Base-by-base conservation (phyloP, 2,113 vertebrate species). In the Daboia siamensis region DNA sequence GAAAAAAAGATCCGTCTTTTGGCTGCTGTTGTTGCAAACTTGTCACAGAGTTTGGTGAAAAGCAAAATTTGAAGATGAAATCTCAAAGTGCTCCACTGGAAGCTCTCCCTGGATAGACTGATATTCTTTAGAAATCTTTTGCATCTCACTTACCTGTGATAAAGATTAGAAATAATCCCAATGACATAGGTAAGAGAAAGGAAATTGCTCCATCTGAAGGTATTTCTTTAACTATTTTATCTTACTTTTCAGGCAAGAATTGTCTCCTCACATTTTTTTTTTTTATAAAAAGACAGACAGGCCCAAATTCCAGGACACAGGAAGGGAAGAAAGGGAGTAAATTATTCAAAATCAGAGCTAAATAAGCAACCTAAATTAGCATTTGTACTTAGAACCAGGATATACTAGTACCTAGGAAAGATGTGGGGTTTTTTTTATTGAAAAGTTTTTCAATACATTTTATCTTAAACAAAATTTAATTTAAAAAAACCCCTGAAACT, bases 1-100 rank as follows among this genome's bases (percentile, higher is more conserved):
- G 23, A 69, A 69, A 85, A 86, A 90, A 90, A 93, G 69, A 64
- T 92, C 92, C 88, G 90, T 24, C 4, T 0, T 46, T 93, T 90
- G 64, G 59, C 64, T 52, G 61, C 29, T 90, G 48, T 52, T 52
- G 48, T 90, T 90, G 87, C 89, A 91, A 51, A 64, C 90, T 52
- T 26, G 44, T 24, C n/a, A 88, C 54, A 33, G 90, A 90, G 57
- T 86, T 90, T 86, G 89, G 74, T 84, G 74, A 86, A 39, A 86
- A 90, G 80, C 74, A 44, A 57, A 86, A 86, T 64, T 92, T 46
- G 12, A 17, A 44, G 39, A 90, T 13, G 55, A 26, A 51, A 85
- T 59, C 26, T 80, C 33, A 21, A 90, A 86, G 56, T 48, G 61
- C 39, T 12, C 54, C 39, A 46, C 24, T 48, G 13, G n/a, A 88